Conservation (phyloP, 2,888 invertebrate genomes). For the Pollenia griseotomentosa region DNA sequence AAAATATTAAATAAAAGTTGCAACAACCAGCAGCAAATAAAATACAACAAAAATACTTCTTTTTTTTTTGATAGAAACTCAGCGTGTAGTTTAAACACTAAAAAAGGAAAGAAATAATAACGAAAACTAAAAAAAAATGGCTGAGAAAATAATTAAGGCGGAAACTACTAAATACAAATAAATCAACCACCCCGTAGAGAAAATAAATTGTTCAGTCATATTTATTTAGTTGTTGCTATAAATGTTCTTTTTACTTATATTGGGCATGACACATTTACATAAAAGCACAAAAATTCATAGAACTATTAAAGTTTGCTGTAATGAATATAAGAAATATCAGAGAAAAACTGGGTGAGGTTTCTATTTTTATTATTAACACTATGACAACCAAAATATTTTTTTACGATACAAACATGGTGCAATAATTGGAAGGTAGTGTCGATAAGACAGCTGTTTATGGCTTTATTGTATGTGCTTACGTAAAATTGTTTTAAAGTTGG, state of each 20-base stretch:
- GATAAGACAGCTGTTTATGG: too few species aligned
- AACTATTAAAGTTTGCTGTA: background rate
- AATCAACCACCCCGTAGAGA: constrained; percentile 31
- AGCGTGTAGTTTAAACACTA: constrained; percentile 37
- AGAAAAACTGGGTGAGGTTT: constrained; percentile 46
- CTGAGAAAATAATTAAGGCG: constrained; percentile 49
- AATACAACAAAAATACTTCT: background rate
- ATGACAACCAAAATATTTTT: background rate
- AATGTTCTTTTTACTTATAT: constrained; percentile 22
- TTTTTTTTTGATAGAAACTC: constrained; percentile 23
- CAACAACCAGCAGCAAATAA: background rate
- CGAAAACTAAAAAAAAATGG: background rate
- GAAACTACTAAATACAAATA: constrained; percentile 54
- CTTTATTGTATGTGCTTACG: too few species aligned
- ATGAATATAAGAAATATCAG: background rate
- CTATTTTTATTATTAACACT: background rate
- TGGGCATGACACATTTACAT: background rate
- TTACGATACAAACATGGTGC: background rate
- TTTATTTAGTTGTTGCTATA: constrained; percentile 21
- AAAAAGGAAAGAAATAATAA: constrained; percentile 49
- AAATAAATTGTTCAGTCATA: constrained; percentile 40
- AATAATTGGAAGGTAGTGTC: too few species aligned
- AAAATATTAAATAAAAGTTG: constrained; percentile 52
- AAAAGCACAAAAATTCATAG: constrained; percentile 1
- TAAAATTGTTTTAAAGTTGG: too few species aligned